Evolutionary conservation across 2,888 invertebrate species (phyloP), one percentile per base, ranked within the genome.

Genomic region (Cryptus armator): DNA sequence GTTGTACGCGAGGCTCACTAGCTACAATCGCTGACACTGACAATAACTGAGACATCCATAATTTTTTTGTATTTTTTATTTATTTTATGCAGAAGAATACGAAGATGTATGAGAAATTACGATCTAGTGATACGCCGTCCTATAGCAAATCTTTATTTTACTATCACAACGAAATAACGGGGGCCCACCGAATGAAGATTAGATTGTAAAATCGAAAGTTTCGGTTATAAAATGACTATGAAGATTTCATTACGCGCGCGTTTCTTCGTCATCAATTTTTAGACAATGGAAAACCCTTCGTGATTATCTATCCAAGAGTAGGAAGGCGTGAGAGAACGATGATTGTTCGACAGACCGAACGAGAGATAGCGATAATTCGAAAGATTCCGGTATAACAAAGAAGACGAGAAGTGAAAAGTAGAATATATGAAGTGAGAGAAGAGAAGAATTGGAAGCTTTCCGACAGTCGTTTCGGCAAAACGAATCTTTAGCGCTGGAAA

Each of bases 161-260:
- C 12, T 3, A 48, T 14, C 48, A 12, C 3, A 48, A 48, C 12
- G 48, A 48, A 14, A 48, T 12, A 48, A 1, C 12, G 12, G 48
- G 48, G 12, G 12, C n/a, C 48, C 14, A 3, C 12, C 12, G 48
- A 48, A 48, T 24, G 2, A 24, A 24, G 24, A 59, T 14, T 59
- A 6, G 0, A 48, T 48, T 48, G 14, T 10, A 16, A 29, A 48
- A 14, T 48, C 86, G 84, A 89, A 91, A 91, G 88, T 91, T 90
- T 81, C 37, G 37, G 84, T 89, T 90, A 88, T 90, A 90, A 91
- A 90, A 89, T 90, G 89, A 89, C 87, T 88, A 24, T 24, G 87
- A 88, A 90, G 89, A 91, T 91, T 92, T 91, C 90, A 91, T 91
- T 90, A 90, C 81, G 85, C 83, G 86, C 86, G 79, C 88, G 89